Percentiles rank a stretch among this genome's conserved stretches.
phyloP scores from a whole-genome alignment of 2,888 invertebrate species.

The Xestobium rufovillosum region DNA sequence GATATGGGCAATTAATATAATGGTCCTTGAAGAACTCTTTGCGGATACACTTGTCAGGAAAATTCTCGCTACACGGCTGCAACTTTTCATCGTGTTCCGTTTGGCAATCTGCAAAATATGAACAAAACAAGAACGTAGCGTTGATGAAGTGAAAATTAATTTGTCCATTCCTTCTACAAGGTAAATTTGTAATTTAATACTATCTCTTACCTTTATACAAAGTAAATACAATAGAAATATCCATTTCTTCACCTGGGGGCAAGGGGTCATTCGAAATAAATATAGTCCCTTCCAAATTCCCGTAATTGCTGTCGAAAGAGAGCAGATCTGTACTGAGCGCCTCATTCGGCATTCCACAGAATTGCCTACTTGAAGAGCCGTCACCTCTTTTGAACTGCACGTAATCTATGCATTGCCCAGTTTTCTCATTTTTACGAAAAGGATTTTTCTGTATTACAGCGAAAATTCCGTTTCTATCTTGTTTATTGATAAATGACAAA shows the following conservation, averaged over 20 bases:
- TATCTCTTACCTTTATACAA: constrained; percentile 1
- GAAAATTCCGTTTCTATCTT: neutral
- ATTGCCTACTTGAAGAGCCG: neutral
- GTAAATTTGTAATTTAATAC: no score
- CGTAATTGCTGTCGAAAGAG: neutral
- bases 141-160: no score
- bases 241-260: neutral
- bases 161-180: no score
- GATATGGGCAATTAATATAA: constrained; percentile 22
- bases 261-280: neutral
- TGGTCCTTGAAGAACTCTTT: constrained; percentile 21
- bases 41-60: constrained; percentile 19
- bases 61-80: neutral
- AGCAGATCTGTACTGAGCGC: neutral
- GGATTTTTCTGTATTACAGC: neutral
- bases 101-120: no score
- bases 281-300: neutral
- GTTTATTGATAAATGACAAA: neutral
- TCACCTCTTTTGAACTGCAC: neutral
- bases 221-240: neutral
- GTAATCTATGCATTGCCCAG: constrained; percentile 1
- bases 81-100: no score
- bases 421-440: neutral
- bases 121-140: no score
- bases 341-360: neutral